Base-by-base conservation (phyloP, 2,797 vertebrate species). In the Agapornis canus region DNA sequence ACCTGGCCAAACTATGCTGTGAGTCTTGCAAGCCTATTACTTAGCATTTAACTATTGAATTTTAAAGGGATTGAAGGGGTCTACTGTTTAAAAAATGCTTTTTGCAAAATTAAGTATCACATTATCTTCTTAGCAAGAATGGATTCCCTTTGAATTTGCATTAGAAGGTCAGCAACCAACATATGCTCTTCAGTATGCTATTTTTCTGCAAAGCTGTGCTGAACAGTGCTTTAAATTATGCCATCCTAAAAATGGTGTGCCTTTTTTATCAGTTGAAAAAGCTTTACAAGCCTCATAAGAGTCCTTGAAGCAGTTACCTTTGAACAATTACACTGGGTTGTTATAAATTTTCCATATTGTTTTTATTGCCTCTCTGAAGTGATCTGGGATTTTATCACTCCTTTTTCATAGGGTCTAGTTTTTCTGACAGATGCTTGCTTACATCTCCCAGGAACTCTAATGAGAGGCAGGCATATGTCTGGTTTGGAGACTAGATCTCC, bases 341-440 rank as follows among this genome's bases (percentile, higher is more conserved):
- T 66, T 91, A 60, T 92, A 96, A 87, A 96, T 94, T 96, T 94
- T 83, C 94, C 90, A 14, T 52, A 64, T 91, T 94, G 91, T 87
- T 95, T 96, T 96, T 97, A 96, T 86, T 78, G 88, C 91, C 63
- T 92, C 90, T 94, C 71, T 35, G 79, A 87, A 87, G 61, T 22
- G 47, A 94, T 90, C 52, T 72, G 91, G 87, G 76, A 22, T 95
- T 96, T 95, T 89, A 85, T 89, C 63, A 20, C 70, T 85, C 0
- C 65, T 75, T 90, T 92, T 91, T 94, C 92, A 27, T 2, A 13
- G 69, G 57, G 32, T 23, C 85, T 96, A 82, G 10, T 80, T 86
- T 89, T 94, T 70, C 61, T 88, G 94, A 15, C 95, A 94, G 92
- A 64, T 83, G 84, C 77, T 83, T 81, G 54, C 86, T 94, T 69